phyloP scores from a whole-genome alignment of 2,797 vertebrate genomes.

The Peromyscus nudipes region DNA sequence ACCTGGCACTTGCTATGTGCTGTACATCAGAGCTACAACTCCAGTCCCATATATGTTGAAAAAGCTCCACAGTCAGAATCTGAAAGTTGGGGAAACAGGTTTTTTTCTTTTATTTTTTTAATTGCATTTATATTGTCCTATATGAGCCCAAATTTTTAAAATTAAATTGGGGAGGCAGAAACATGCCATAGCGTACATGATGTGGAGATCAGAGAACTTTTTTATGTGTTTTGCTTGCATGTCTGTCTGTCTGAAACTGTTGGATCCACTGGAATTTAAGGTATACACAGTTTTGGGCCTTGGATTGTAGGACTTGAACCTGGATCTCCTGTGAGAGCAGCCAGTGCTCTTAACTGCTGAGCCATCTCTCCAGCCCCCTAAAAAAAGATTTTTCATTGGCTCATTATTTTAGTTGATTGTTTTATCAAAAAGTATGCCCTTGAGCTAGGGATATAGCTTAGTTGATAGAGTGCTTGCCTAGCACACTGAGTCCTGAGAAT shows the following conservation, averaged over 20 bases:
- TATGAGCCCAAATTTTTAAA: background rate
- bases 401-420: background rate
- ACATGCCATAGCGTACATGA: background rate
- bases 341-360: background rate
- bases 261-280: background rate
- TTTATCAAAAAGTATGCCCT: constrained; percentile 28
- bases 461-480: background rate
- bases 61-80: background rate
- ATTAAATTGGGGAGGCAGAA: background rate
- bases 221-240: background rate
- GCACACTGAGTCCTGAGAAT: background rate
- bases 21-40: background rate
- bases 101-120: background rate
- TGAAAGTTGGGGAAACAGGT: background rate
- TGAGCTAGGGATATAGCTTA: background rate
- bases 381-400: constrained; percentile 9
- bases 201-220: background rate
- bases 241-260: background rate
- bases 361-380: background rate
- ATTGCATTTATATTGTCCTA: background rate
- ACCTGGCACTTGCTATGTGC: background rate
- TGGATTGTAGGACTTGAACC: background rate
- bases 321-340: background rate
- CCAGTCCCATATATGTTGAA: background rate
- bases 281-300: background rate